These are phyloP conservation scores for Drosophila colorata DNA, from an alignment of 2,888 invertebrate genomes.

Conservation along the genomic window DNA sequence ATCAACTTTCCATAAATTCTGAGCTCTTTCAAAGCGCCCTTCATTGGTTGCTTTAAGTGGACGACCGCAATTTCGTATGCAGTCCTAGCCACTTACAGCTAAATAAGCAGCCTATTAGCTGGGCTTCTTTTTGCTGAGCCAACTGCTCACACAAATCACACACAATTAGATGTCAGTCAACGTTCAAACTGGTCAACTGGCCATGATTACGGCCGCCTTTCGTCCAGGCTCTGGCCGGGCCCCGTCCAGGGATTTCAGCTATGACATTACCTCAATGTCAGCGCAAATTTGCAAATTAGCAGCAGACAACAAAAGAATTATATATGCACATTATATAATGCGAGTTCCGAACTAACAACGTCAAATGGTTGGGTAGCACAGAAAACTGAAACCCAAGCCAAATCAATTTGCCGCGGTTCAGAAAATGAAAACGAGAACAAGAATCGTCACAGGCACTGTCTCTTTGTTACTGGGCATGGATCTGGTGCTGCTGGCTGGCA, in stretches of 20 bases:
- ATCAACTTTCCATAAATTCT: constrained; percentile 11
- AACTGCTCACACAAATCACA: constrained; percentile 43
- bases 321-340: constrained; percentile 72
- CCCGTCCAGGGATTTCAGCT: constrained; percentile 38
- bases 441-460: constrained; percentile 49
- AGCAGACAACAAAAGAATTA: constrained; percentile 77
- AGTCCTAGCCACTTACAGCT: constrained; percentile 32
- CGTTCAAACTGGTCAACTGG: constrained; percentile 40
- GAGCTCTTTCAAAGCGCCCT: constrained; percentile 1
- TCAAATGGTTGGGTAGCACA: constrained; percentile 45
- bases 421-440: constrained; percentile 59
- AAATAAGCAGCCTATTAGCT: constrained; percentile 47
- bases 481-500: background rate
- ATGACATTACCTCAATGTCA: constrained; percentile 74
- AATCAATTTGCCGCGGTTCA: constrained; percentile 70
- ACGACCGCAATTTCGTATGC: constrained; percentile 53
- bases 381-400: constrained; percentile 45
- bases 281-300: constrained; percentile 70
- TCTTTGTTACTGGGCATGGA: constrained; percentile 34
- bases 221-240: constrained; percentile 6
- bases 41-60: constrained; percentile 44
- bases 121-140: constrained; percentile 39
- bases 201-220: constrained; percentile 26
- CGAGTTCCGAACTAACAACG: constrained; percentile 47
- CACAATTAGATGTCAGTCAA: constrained; percentile 70